These are phyloP conservation scores for Siderastrea siderea DNA, from an alignment of 92 coral and sea anemone genomes.

Conservation along the genomic window DNA sequence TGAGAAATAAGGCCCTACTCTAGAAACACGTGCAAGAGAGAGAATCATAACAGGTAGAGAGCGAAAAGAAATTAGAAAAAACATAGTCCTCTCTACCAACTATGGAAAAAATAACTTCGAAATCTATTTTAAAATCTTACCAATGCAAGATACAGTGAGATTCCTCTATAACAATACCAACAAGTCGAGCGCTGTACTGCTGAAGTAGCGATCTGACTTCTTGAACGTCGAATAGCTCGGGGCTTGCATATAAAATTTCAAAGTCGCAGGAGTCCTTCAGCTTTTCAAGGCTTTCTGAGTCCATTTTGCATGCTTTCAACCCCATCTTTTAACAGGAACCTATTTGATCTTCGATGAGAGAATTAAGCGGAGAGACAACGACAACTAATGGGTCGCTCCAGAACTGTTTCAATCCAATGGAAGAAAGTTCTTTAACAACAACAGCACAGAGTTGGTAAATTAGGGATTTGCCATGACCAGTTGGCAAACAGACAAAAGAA, in stretches of 20 bases:
- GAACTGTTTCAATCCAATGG: constrained; percentile 1
- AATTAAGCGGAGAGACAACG: constrained; percentile 4
- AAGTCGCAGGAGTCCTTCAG: background rate
- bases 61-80: background rate
- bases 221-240: constrained; percentile 20
- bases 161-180: constrained; percentile 25
- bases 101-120: background rate
- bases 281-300: background rate
- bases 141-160: constrained; percentile 32
- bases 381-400: background rate
- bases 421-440: constrained; percentile 3
- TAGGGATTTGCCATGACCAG: constrained; percentile 9
- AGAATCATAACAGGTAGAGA: background rate
- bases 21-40: background rate
- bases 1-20: background rate
- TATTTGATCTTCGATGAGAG: constrained; percentile 20
- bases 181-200: constrained; percentile 12
- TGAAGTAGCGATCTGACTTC: constrained; percentile 20
- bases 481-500: background rate
- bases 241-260: constrained; percentile 33
- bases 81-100: too few species aligned
- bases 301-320: constrained; percentile 34
- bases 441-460: constrained; percentile 6
- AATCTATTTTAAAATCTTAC: background rate
- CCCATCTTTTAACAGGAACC: constrained; percentile 30